phyloP scores from a whole-genome alignment of 2,113 vertebrate genomes.

The Hydrochoerus hydrochaeris region DNA sequence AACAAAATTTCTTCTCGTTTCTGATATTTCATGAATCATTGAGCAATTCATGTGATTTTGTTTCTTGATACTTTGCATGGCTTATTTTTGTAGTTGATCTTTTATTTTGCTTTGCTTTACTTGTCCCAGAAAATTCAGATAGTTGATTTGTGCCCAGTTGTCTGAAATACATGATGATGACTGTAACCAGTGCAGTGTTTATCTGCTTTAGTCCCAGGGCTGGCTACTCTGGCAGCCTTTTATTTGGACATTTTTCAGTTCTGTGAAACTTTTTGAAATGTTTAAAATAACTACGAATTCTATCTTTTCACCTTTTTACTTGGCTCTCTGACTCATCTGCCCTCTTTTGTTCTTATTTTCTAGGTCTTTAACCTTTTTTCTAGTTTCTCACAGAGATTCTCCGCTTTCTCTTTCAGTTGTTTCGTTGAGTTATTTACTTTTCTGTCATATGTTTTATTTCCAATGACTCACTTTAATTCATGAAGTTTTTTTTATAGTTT shows the following conservation, averaged over 20 bases:
- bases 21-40: neutral
- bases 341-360: neutral
- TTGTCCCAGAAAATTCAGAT: neutral
- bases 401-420: neutral
- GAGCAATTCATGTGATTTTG: neutral
- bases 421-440: neutral
- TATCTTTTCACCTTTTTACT: neutral
- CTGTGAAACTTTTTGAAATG: neutral
- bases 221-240: neutral
- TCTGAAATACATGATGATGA: neutral
- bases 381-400: neutral
- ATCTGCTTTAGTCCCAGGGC: neutral
- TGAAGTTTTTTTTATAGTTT: no score
- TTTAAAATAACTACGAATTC: neutral
- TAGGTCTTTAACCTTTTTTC: neutral
- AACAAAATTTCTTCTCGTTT: neutral
- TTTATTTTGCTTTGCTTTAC: neutral
- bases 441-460: neutral
- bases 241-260: neutral
- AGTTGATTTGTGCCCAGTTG: neutral
- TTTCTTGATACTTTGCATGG: neutral
- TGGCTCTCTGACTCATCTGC: neutral
- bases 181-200: accelerated
- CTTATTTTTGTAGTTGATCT: neutral
- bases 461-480: neutral